phyloP scores from a whole-genome alignment of 2,797 vertebrate species.

The Coregonus sp. region DNA sequence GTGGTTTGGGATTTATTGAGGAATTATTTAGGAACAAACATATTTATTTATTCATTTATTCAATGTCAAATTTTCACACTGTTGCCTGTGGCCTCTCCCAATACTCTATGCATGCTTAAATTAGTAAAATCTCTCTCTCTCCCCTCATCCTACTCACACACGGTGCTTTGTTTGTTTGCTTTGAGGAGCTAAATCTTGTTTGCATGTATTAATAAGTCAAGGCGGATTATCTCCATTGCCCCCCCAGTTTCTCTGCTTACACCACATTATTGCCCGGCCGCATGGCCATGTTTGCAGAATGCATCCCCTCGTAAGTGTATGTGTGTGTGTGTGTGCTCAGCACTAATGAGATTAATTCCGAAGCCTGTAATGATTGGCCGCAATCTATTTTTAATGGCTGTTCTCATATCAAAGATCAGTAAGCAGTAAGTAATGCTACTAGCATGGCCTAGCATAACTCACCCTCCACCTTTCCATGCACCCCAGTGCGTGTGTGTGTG shows the following conservation, averaged over 20 bases:
- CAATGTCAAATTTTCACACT: constrained; percentile 34
- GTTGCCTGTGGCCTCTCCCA: constrained; percentile 40
- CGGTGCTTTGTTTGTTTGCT: constrained; percentile 73
- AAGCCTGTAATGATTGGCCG: constrained; percentile 78
- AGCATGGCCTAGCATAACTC: constrained; percentile 44
- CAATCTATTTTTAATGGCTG: constrained; percentile 82
- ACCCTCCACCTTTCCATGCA: constrained; percentile 26
- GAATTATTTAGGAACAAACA: not conserved
- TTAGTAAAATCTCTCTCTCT: constrained; percentile 55
- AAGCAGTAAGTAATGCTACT: constrained; percentile 52
- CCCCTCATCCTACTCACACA: constrained; percentile 58
- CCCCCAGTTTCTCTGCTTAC: constrained; percentile 55
- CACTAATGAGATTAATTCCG: constrained; percentile 81
- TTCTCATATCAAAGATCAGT: constrained; percentile 77
- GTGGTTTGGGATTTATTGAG: constrained; percentile 6
- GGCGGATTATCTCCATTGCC: constrained; percentile 61
- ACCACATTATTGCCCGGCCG: constrained; percentile 53
- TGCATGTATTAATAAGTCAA: constrained; percentile 77
- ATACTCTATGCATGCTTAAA: constrained; percentile 54
- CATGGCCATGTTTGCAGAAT: constrained; percentile 67
- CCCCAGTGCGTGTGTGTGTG: constrained; percentile 45
- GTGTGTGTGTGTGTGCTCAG: constrained; percentile 16
- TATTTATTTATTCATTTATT: not conserved
- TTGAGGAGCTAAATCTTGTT: constrained; percentile 79
- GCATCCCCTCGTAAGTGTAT: constrained; percentile 1